Percentiles rank a stretch among this genome's conserved stretches.
Conservation (phyloP, 2,113 vertebrate genomes). For the Podilymbus podiceps region DNA sequence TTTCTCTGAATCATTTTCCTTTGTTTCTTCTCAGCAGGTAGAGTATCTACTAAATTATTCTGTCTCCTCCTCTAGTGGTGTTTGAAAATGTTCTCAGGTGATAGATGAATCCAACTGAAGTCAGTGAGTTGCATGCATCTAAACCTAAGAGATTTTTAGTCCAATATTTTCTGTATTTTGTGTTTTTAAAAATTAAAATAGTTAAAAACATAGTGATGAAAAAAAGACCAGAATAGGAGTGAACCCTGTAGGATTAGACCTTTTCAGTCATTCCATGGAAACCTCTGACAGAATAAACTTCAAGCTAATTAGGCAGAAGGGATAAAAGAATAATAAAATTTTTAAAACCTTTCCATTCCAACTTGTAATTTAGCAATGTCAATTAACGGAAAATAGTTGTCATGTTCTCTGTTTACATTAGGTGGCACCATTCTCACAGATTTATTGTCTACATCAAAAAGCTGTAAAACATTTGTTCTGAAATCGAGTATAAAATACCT, state of each 20-base stretch:
- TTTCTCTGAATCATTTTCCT: background rate
- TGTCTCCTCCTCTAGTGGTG: background rate
- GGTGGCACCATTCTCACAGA: constrained; percentile 69
- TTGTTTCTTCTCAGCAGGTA: background rate
- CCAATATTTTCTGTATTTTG: background rate
- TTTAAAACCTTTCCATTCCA: background rate
- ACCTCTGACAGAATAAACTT: background rate
- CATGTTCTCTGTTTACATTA: constrained; percentile 51
- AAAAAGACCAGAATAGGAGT: background rate
- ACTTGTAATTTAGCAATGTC: background rate
- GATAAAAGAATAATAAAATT: background rate
- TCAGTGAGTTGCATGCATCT: background rate
- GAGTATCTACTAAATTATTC: background rate
- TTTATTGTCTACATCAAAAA: background rate
- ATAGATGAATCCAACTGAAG: background rate
- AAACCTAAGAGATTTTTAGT: background rate
- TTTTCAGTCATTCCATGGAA: background rate
- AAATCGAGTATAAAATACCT: background rate
- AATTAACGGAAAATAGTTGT: background rate
- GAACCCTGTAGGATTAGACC: background rate
- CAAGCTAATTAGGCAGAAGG: background rate
- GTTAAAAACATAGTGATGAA: background rate
- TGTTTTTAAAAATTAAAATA: background rate
- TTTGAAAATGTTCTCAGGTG: background rate
- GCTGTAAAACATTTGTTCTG: background rate